phyloP scores from a whole-genome alignment of 92 coral and sea anemone species.

The Galaxea fascicularis region DNA sequence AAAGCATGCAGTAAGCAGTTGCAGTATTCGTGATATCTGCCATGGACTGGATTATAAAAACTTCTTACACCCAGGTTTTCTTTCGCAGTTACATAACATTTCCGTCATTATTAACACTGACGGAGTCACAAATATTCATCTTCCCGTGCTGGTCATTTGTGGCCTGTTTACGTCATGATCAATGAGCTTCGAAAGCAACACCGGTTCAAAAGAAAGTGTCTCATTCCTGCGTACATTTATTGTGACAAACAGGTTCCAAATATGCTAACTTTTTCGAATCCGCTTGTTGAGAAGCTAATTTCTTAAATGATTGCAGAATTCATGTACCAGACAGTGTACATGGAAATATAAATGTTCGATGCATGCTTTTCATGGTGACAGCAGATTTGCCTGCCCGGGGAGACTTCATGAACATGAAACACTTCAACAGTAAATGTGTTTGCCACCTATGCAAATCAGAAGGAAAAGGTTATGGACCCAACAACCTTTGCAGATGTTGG shows the following conservation, averaged over 20 bases:
- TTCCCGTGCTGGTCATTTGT: slow-evolving; percentile 58
- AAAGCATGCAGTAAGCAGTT: neutral
- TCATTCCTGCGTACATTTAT: slow-evolving; percentile 67
- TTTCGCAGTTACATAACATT: slow-evolving; percentile 40
- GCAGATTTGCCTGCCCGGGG: slow-evolving; percentile 71
- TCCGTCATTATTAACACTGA: slow-evolving; percentile 68
- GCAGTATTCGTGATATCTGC: slow-evolving; percentile 54
- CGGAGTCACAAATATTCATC: slow-evolving; percentile 65
- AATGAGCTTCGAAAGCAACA: slow-evolving; percentile 50
- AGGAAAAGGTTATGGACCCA: slow-evolving; percentile 66
- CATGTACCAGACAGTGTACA: slow-evolving; percentile 51
- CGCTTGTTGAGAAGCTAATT: slow-evolving; percentile 64
- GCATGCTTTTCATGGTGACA: slow-evolving; percentile 57
- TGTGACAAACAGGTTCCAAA: slow-evolving; percentile 73
- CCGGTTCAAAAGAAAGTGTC: slow-evolving; percentile 61
- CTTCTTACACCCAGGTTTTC: slow-evolving; percentile 53
- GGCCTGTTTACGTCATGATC: slow-evolving; percentile 44
- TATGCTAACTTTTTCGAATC: slow-evolving; percentile 61
- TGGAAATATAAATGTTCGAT: slow-evolving; percentile 53
- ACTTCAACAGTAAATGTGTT: slow-evolving; percentile 63
- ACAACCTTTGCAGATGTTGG: slow-evolving; percentile 64
- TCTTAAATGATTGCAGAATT: slow-evolving; percentile 36
- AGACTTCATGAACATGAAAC: no score
- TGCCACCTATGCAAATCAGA: slow-evolving; percentile 61
- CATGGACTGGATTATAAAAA: slow-evolving; percentile 65